Base-by-base conservation (phyloP, 2,797 vertebrate species). In the Silurus lanzhouensis region DNA sequence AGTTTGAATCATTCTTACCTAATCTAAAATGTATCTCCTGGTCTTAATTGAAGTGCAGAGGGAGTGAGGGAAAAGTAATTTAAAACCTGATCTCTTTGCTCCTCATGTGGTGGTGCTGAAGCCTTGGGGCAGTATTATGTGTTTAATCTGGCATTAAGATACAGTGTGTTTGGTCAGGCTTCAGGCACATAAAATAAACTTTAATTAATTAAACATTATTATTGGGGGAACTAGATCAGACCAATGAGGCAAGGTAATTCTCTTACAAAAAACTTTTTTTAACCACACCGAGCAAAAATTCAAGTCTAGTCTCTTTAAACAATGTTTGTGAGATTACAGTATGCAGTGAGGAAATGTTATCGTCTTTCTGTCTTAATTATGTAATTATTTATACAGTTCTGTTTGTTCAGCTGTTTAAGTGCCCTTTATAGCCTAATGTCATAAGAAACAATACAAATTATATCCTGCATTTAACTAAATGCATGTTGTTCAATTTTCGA, bases 21-120 rank as follows among this genome's bases (percentile, higher is more conserved):
- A 84, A 88, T 86, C 87, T 84, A 82, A 88, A 86, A 88, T 88
- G 12, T 71, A 84, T 86, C 82, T 88, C 64, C 78, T 81, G n/a
- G 46, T 71, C 58, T 64, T 88, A 82, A 88, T 84, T 84, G 82
- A 86, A 78, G 87, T 82, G 78, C 82, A 82, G 66, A 67, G 46
- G 55, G 70, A 84, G 63, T 19, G 19, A 78, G 82, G 17, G 70
- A 58, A 77, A 77, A 64, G 82, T 82, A 64, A 86, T 86, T 84
- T 84, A 86, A 76, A 79, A 77, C 84, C 58, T 74, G 61, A 55
- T 86, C 66, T 88, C 79, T 81, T 63, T 82, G 15, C 78, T 77
- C 17, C 82, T 78, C 79, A 6, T 70, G 70, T 88, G 77, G 57
- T 74, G 0, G 0, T 70, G 55, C 81, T 22, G 27, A 25, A 77